Evolutionary conservation across 2,797 vertebrate genomes (phyloP).

Genomic region (Propithecus deckenii): DNA sequence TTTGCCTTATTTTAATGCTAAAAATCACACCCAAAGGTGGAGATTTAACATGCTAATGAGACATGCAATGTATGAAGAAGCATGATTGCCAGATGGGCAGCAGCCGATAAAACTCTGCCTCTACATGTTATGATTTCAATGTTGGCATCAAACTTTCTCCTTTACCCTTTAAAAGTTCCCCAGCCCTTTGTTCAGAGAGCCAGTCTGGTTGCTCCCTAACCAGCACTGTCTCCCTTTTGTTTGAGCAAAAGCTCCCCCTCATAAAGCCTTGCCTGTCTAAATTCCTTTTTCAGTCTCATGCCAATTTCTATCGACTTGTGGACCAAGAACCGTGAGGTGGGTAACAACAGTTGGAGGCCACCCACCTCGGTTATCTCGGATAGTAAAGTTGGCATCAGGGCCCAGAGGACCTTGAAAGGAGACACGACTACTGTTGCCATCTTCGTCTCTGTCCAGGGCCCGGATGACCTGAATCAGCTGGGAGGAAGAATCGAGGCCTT

Average conservation of each 20-base stretch:
- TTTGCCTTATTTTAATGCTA: background rate
- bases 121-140: background rate
- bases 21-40: background rate
- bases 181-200: background rate
- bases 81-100: background rate
- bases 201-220: background rate
- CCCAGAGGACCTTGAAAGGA: constrained; percentile 92
- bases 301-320: background rate
- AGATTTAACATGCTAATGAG: background rate
- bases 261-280: background rate
- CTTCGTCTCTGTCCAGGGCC: constrained; percentile 93
- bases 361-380: constrained; percentile 92
- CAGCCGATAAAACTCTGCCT: background rate
- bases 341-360: background rate
- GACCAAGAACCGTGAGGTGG: background rate
- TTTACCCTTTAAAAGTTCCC: background rate
- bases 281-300: background rate
- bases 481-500: background rate
- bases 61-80: background rate
- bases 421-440: constrained; percentile 90
- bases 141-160: background rate
- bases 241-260: background rate
- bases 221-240: background rate
- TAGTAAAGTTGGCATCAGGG: constrained; percentile 90
- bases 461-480: constrained; percentile 94